These are phyloP conservation scores for Taphrorychus bicolor DNA, from an alignment of 2,888 invertebrate species.

Conservation along the genomic window DNA sequence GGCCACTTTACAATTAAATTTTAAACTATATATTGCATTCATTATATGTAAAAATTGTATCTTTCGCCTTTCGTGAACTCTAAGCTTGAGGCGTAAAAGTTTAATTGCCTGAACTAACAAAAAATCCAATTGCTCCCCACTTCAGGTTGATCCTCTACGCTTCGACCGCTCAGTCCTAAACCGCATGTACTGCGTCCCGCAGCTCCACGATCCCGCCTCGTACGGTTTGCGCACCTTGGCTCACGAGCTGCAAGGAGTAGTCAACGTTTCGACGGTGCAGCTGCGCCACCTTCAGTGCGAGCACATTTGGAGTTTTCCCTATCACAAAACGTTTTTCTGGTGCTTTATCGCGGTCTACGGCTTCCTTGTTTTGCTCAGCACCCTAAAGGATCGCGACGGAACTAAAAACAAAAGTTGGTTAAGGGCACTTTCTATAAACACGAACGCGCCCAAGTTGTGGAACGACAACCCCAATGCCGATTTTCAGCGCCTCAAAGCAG, in stretches of 20 bases:
- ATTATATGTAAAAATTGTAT: too few species aligned
- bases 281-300: not conserved
- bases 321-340: not conserved
- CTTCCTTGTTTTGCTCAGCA: not conserved
- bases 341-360: not conserved
- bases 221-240: not conserved
- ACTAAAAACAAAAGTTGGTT: not conserved
- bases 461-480: not conserved
- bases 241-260: not conserved
- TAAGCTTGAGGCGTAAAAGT: too few species aligned
- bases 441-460: not conserved
- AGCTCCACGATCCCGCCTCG: not conserved
- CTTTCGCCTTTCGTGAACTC: too few species aligned
- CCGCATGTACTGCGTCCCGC: slow-evolving; percentile 1
- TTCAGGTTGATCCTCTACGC: not conserved
- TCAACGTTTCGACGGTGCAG: not conserved
- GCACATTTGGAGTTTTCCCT: not conserved
- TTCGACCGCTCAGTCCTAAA: not conserved
- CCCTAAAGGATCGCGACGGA: not conserved
- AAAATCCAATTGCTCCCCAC: too few species aligned
- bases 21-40: too few species aligned
- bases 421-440: not conserved
- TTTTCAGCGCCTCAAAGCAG: slow-evolving; percentile 7
- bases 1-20: too few species aligned
- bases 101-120: too few species aligned